Evolutionary conservation across 2,113 vertebrate species (phyloP).

Genomic region (Amphilophus citrinellus): DNA sequence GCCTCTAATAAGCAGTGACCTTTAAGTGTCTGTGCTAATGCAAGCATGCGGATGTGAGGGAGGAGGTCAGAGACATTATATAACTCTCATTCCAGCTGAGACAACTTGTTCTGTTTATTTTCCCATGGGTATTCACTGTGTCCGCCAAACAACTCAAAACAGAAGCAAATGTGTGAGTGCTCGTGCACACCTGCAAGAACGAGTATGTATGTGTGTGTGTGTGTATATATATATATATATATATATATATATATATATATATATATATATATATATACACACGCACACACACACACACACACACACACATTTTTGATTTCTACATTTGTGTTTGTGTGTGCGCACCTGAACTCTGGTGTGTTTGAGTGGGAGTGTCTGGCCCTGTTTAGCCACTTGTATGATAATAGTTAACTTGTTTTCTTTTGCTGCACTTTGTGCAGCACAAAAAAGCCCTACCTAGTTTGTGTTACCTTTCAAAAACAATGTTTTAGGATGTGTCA

Average conservation of each 20-base stretch:
- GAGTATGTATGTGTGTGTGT: no score
- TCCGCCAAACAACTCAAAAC: not conserved
- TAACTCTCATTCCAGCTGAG: conserved; percentile 31
- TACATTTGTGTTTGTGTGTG: not conserved
- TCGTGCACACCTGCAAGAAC: no score
- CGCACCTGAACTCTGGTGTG: not conserved
- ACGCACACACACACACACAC: no score
- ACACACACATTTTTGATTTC: not conserved
- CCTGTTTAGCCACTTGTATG: not conserved
- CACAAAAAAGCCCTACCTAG: conserved; percentile 2
- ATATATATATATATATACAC: no score
- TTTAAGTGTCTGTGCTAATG: not conserved
- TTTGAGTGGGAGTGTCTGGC: not conserved
- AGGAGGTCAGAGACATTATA: conserved; percentile 45
- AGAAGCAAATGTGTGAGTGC: conserved; percentile 28
- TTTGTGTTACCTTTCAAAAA: conserved; percentile 1
- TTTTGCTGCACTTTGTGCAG: not conserved
- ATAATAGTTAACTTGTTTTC: not conserved
- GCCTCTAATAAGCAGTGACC: conserved; percentile 23
- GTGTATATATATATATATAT: no score
- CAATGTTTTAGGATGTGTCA: not conserved
- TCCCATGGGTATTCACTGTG: not conserved
- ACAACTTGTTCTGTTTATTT: conserved; percentile 33
- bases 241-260: no score
- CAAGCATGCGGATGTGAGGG: conserved; percentile 48